Conservation (phyloP, 2,797 vertebrate species). For the Falco rusticolus region DNA sequence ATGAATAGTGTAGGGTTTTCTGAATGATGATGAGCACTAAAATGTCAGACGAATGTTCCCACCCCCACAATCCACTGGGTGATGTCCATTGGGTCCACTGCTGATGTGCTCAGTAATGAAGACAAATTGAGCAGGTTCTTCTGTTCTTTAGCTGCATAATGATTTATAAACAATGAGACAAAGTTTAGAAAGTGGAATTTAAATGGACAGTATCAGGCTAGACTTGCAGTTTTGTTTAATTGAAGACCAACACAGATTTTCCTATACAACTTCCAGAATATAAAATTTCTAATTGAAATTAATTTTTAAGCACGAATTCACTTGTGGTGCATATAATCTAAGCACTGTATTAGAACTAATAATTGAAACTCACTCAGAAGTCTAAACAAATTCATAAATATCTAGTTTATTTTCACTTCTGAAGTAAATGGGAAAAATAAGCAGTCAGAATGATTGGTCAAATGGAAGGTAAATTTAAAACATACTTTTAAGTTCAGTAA, state of each 20-base stretch:
- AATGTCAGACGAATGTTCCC: not conserved
- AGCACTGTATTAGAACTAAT: constrained; percentile 10
- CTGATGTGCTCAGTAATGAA: constrained; percentile 53
- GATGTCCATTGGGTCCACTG: not conserved
- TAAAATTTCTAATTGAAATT: constrained; percentile 7
- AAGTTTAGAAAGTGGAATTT: not conserved
- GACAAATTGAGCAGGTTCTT: constrained; percentile 55
- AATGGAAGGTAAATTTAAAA: constrained; percentile 16
- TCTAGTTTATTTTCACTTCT: constrained; percentile 42
- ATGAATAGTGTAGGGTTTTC: not conserved
- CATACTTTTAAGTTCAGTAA: not conserved
- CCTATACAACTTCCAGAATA: not conserved
- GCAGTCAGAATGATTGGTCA: constrained; percentile 15
- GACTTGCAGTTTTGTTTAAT: not conserved
- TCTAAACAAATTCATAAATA: constrained; percentile 22
- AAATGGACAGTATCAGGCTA: not conserved
- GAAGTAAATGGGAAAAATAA: constrained; percentile 3
- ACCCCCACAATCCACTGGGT: not conserved
- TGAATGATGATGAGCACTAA: not conserved
- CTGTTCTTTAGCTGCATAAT: constrained; percentile 23
- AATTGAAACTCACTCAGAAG: not conserved
- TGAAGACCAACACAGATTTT: not conserved
- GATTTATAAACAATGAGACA: constrained; percentile 33
- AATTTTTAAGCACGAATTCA: constrained; percentile 41
- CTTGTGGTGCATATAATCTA: not conserved